Evolutionary conservation across 2,888 invertebrate genomes (phyloP), one percentile per base, ranked within the genome.

Genomic region (Apantesis nais): DNA sequence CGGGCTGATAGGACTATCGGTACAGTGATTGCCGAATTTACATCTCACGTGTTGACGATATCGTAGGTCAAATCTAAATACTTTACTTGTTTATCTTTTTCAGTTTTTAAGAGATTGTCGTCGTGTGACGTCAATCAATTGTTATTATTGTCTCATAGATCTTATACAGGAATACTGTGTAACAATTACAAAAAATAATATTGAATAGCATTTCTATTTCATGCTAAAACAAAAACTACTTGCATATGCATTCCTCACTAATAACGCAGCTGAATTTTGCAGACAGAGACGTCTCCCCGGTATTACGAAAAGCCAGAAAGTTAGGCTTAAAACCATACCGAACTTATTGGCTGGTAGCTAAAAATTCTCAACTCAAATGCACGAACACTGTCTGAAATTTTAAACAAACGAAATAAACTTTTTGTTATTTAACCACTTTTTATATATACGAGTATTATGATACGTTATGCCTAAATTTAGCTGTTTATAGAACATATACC

Each of bases 281-380:
- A 79, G 71, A 81, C 78, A 83, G 83, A 87, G 86, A 88, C 81
- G 88, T 87, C 91, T 89, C 89, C 75, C 70, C 85, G 87, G 89
- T 81, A 85, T 78, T 79, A 82, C 81, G 76, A 83, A 82, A 80
- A 82, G 68, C 68, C 60, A 78, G 78, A 86, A 93, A 93, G 92
- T 92, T 90, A 79, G 87, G 87, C 83, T 89, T 91, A 92, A 93
- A 93, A 93, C 92, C 91, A 92, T 89, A 83, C 85, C 78, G 75
- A 72, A 81, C 84, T 76, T 72, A 78, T 75, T 75, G 78, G 79
- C 78, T 88, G 88, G 88, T 88, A 78, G 78, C 74, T 80, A 85
- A 91, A 92, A 90, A 90, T 90, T 92, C 88, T 68, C 82, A 88
- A 90, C 89, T 92, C 84, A 75, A 85, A 85, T 86, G 76, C 81